A percentile compares a stretch with the other conserved stretches of the same genome.
phyloP scores from a whole-genome alignment of 2,797 vertebrate genomes.

The Smutsia gigantea region DNA sequence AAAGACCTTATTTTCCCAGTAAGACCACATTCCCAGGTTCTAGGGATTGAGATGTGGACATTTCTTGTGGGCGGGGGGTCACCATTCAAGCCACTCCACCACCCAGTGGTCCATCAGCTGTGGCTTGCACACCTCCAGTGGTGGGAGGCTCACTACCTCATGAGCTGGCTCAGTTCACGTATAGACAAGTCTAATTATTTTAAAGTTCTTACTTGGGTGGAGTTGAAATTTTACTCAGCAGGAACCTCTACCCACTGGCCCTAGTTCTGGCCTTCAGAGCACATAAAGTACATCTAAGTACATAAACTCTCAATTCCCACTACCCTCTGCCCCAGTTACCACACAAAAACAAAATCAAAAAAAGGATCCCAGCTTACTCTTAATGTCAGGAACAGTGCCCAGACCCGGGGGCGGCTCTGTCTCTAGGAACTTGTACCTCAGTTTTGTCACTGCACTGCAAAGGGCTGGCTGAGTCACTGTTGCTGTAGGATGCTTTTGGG shows the following conservation, averaged over 20 bases:
- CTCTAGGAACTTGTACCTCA: background rate
- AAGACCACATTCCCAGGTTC: background rate
- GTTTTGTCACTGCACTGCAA: background rate
- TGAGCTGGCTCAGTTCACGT: background rate
- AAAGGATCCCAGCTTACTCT: background rate
- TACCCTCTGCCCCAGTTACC: background rate
- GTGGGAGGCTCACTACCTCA: background rate
- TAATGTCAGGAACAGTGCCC: background rate
- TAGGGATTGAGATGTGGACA: background rate
- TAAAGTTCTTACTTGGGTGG: background rate
- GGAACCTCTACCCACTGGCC: background rate
- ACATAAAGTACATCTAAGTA: background rate
- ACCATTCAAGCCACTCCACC: background rate
- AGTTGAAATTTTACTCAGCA: background rate
- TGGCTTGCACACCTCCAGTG: background rate
- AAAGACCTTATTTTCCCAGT: background rate
- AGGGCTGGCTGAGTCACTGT: background rate
- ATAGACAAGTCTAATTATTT: background rate
- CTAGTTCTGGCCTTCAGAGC: background rate
- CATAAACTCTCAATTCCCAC: background rate
- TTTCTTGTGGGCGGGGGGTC: background rate
- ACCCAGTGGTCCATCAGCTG: accelerated
- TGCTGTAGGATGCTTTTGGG: background rate
- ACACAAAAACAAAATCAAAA: background rate
- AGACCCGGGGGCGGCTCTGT: background rate